These are phyloP conservation scores for Schizopygopsis malacanthus DNA, from an alignment of 2,797 vertebrate genomes.

Conservation along the genomic window DNA sequence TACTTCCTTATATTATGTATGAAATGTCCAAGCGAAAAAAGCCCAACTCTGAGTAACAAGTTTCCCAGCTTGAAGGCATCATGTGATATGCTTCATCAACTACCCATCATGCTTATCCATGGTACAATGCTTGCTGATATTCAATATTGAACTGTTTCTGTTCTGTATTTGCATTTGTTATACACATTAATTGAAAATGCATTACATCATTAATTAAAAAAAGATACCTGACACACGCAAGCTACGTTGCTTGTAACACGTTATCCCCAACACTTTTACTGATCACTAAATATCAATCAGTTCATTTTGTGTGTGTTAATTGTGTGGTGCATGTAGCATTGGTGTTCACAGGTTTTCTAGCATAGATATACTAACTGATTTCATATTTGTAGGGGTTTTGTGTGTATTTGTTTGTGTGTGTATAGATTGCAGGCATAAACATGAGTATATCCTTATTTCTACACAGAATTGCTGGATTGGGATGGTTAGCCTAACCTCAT, in stretches of 20 bases:
- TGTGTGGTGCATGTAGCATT: neutral
- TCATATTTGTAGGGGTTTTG: constrained; percentile 11
- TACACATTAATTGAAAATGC: neutral
- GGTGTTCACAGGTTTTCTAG: neutral
- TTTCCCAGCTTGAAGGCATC: neutral
- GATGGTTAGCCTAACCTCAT: constrained; percentile 32
- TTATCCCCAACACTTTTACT: neutral
- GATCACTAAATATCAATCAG: neutral
- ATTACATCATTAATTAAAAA: neutral
- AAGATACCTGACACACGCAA: neutral
- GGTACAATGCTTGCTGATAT: neutral
- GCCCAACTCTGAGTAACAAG: neutral
- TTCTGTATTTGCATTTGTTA: neutral
- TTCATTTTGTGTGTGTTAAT: neutral
- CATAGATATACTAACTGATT: neutral
- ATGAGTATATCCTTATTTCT: constrained; percentile 25
- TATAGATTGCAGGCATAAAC: constrained; percentile 52
- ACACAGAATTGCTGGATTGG: constrained; percentile 25
- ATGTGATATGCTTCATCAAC: neutral
- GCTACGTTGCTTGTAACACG: neutral
- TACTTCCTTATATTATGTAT: neutral
- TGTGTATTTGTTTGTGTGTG: neutral
- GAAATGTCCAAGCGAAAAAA: neutral
- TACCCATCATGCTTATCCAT: neutral
- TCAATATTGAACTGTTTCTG: neutral